Evolutionary conservation across 2,797 vertebrate genomes (phyloP).

Genomic region (Cheirogaleus major): DNA sequence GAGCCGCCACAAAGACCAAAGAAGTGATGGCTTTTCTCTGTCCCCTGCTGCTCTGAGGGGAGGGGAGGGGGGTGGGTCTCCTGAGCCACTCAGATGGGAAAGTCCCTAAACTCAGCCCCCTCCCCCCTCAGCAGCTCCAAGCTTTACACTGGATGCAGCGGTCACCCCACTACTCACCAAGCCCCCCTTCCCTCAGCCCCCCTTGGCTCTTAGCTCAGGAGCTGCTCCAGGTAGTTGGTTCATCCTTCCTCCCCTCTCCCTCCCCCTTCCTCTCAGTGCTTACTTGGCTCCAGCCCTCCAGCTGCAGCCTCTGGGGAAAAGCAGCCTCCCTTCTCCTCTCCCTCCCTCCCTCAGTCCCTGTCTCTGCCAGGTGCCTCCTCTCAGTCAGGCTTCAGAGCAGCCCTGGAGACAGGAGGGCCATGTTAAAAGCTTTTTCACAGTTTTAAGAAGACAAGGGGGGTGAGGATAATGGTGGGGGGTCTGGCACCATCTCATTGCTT

Average conservation of each 20-base stretch:
- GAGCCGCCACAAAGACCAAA: conserved; percentile 82
- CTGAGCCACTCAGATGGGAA: conserved; percentile 60
- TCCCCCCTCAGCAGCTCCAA: conserved; percentile 53
- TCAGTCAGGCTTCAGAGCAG: conserved; percentile 78
- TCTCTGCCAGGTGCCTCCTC: conserved; percentile 80
- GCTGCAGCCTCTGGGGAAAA: conserved; percentile 77
- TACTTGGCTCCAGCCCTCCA: conserved; percentile 75
- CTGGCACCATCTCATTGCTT: conserved; percentile 78
- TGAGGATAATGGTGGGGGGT: conserved; percentile 70
- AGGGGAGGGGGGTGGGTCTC: conserved; percentile 52
- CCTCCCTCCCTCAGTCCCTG: not conserved
- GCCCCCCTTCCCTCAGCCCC: not conserved
- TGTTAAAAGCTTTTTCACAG: conserved; percentile 81
- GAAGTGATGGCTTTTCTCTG: conserved; percentile 79
- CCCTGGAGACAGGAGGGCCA: conserved; percentile 77
- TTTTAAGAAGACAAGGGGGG: conserved; percentile 68
- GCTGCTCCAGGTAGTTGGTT: conserved; percentile 54
- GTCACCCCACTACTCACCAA: conserved; percentile 52
- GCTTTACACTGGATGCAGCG: conserved; percentile 78
- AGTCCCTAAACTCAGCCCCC: conserved; percentile 43
- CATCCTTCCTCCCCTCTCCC: not conserved
- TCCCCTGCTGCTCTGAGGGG: conserved; percentile 75
- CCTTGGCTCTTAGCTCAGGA: conserved; percentile 58
- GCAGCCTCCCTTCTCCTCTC: conserved; percentile 46
- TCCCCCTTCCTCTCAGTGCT: conserved; percentile 40